Base-by-base conservation (phyloP, 1,140 invertebrate species). In the Harpegnathos saltator region DNA sequence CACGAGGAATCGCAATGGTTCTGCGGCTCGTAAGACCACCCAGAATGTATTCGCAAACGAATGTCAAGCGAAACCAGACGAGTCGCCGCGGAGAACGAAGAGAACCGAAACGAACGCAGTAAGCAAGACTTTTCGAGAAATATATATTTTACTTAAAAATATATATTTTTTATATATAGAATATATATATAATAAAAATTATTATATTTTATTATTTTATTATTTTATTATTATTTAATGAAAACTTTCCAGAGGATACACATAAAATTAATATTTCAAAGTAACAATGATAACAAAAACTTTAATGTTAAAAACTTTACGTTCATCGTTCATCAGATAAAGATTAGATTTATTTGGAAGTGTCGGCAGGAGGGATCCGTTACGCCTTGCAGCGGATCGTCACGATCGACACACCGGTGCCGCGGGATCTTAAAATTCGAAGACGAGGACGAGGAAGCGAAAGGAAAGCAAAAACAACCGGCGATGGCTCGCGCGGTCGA, bases 341-440 rank as follows among this genome's bases (percentile, higher is more conserved):
- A n/a, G n/a, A n/a, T n/a, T n/a, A n/a, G n/a, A n/a, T n/a, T n/a
- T n/a, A n/a, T 15, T 59, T n/a, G n/a, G 11, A 5, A 59, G 56
- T 5, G n/a, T 17, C 1, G 7, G 14, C 0, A 22, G 38, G 58
- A 58, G 38, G 58, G 56, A 17, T 74, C 66, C 3, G 50, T 26
- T 0, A 87, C 66, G 1, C 77, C 83, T 24, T 62, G 72, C 66
- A 71, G 38, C 33, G 33, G 62, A 3, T 62, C 17, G 19, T 17
- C 50, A 12, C 19, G 75, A 3, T 29, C 82, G 38, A 52, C 85
- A 0, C 75, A 88, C 26, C 38, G 62, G 14, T 82, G 77, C 29
- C 83, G 71, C 7, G 82, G 54, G 0, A 75, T n/a, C 4, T 29
- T 85, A 7, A 82, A 50, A 14, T 88, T 85, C 17, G 61, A 85